Percentiles rank a stretch among this genome's conserved stretches.
Conservation (phyloP, 2,888 invertebrate genomes). For the Epistrophe eligans region DNA sequence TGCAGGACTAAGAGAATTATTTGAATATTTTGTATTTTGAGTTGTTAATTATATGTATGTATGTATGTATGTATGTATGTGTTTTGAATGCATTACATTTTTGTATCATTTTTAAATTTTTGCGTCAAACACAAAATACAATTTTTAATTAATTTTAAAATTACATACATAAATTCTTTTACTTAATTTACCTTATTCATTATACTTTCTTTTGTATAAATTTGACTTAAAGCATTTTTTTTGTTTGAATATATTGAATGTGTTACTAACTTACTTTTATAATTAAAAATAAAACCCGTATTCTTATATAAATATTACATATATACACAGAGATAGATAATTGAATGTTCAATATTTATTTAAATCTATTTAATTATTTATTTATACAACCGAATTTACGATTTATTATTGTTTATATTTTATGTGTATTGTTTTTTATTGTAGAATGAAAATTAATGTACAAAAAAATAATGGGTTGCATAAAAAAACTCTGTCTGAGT, state of each 20-base stretch:
- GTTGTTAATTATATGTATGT: constrained; percentile 2
- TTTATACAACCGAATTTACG: constrained; percentile 73
- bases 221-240: constrained; percentile 68
- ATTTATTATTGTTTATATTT: constrained; percentile 66
- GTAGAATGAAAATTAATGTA: neutral
- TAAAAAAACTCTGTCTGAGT: neutral
- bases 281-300: constrained; percentile 36
- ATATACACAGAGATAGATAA: constrained; percentile 63
- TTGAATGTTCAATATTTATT: constrained; percentile 56
- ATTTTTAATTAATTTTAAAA: constrained; percentile 37
- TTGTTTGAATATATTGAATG: constrained; percentile 25
- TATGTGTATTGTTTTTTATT: neutral
- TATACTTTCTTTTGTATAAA: constrained; percentile 51
- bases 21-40: neutral
- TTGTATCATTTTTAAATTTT: neutral
- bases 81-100: neutral
- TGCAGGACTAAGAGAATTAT: constrained; percentile 12
- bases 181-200: constrained; percentile 30
- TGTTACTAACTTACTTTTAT: constrained; percentile 31
- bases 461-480: neutral
- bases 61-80: neutral
- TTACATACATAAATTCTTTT: constrained; percentile 1
- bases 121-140: constrained; percentile 51
- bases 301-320: constrained; percentile 46
- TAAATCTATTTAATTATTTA: constrained; percentile 56